Conservation (phyloP, 2,888 invertebrate genomes). For the Phrixothrix hirtus region DNA sequence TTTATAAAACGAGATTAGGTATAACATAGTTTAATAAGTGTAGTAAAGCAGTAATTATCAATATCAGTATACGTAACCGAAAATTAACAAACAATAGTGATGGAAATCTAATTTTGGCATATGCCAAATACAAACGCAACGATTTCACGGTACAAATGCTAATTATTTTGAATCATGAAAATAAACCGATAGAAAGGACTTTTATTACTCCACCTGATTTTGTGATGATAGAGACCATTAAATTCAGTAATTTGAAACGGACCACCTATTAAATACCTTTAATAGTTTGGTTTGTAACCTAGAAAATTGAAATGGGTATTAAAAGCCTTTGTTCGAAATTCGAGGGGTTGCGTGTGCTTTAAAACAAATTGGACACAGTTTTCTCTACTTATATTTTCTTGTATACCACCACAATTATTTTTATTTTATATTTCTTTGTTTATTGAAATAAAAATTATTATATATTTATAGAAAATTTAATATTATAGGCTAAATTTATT, state of each 20-base stretch:
- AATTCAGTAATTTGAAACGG: constrained; percentile 41
- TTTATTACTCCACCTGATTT: constrained; percentile 47
- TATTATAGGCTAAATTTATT: too few species aligned
- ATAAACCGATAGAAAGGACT: constrained; percentile 44
- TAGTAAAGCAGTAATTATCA: constrained; percentile 22
- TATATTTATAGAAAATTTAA: too few species aligned
- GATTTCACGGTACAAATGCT: constrained; percentile 39
- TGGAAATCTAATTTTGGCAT: constrained; percentile 31
- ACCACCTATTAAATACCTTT: constrained; percentile 46
- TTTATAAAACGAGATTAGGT: constrained; percentile 14
- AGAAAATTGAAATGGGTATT: constrained; percentile 40
- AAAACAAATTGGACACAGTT: too few species aligned
- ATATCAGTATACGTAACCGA: constrained; percentile 29
- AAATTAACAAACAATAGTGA: constrained; percentile 33
- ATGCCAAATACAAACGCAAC: constrained; percentile 35
- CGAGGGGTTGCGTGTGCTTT: too few species aligned
- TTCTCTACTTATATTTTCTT: too few species aligned
- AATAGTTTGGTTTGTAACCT: constrained; percentile 43
- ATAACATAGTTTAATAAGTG: constrained; percentile 17
- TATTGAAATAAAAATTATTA: too few species aligned
- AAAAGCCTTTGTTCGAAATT: too few species aligned
- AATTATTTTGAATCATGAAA: constrained; percentile 46
- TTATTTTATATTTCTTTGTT: too few species aligned
- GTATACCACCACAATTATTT: too few species aligned
- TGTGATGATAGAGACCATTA: constrained; percentile 45